These are phyloP conservation scores for Acleris emargana DNA, from an alignment of 2,888 invertebrate species.

Conservation along the genomic window DNA sequence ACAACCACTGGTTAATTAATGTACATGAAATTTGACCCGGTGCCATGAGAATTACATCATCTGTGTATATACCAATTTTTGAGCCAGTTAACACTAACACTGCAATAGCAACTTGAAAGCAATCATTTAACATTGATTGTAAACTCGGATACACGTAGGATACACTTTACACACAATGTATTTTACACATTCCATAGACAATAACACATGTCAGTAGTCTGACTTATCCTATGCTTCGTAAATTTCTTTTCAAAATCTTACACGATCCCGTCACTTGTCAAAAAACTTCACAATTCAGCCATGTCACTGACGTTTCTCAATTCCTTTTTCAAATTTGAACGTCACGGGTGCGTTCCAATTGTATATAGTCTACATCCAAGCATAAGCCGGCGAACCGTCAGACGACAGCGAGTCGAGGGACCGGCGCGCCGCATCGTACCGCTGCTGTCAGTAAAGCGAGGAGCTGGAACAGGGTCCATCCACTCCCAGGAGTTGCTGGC, in stretches of 20 bases:
- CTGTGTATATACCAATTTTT: background rate
- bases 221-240: background rate
- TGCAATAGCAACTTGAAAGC: slow-evolving; percentile 28
- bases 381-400: slow-evolving; percentile 71
- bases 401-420: slow-evolving; percentile 74
- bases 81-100: background rate
- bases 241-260: background rate
- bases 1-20: too few relatives aligned
- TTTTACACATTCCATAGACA: slow-evolving; percentile 20
- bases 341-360: background rate
- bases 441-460: slow-evolving; percentile 79
- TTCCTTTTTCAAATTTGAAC: slow-evolving; percentile 15
- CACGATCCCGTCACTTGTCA: background rate
- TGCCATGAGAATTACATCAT: background rate
- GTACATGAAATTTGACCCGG: background rate
- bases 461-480: slow-evolving; percentile 78
- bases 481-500: slow-evolving; percentile 71
- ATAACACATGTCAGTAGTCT: slow-evolving; percentile 6
- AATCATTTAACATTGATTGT: slow-evolving; percentile 12
- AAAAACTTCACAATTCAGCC: slow-evolving; percentile 13
- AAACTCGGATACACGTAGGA: slow-evolving; percentile 9
- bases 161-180: slow-evolving; percentile 21
- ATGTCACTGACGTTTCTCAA: slow-evolving; percentile 11
- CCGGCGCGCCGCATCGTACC: slow-evolving; percentile 56
- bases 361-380: slow-evolving; percentile 67